Evolutionary conservation across 2,888 invertebrate species (phyloP).

Genomic region (Agriopis leucophaearia): DNA sequence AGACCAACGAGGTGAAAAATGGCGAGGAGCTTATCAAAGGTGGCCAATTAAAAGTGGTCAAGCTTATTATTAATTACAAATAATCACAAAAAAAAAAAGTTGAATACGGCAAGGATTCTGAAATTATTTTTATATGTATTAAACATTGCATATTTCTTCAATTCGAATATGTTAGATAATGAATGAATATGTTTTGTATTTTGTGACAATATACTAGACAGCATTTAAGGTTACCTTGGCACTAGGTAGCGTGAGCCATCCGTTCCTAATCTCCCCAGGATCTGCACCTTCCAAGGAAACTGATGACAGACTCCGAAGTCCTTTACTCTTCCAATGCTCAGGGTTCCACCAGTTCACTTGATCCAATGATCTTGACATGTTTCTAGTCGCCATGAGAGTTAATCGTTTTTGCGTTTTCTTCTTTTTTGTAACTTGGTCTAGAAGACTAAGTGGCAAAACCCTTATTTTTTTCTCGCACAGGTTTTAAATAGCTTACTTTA

Average conservation of each 20-base stretch:
- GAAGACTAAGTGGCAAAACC: neutral
- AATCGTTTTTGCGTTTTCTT: neutral
- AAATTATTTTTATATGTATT: too few species aligned
- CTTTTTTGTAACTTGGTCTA: neutral
- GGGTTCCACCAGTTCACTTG: slow-evolving; percentile 79
- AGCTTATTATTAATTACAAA: too few species aligned
- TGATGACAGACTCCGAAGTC: slow-evolving; percentile 65
- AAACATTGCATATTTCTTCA: too few species aligned
- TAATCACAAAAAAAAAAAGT: too few species aligned
- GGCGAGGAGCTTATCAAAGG: too few species aligned
- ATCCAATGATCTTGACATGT: slow-evolving; percentile 68
- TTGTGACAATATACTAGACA: neutral
- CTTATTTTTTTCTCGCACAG: neutral
- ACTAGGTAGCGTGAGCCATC: slow-evolving; percentile 74
- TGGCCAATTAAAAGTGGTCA: too few species aligned
- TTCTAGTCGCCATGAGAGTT: slow-evolving; percentile 61
- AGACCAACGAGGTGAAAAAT: neutral
- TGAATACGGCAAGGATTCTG: too few species aligned
- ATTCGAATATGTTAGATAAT: neutral
- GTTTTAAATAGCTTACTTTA: too few species aligned
- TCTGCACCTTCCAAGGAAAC: slow-evolving; percentile 69
- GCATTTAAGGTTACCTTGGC: slow-evolving; percentile 60
- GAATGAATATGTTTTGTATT: neutral
- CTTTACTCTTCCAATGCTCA: slow-evolving; percentile 66
- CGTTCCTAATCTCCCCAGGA: slow-evolving; percentile 73